These are phyloP conservation scores for Mesembrinibis cayennensis DNA, from an alignment of 2,113 vertebrate species.

Conservation along the genomic window DNA sequence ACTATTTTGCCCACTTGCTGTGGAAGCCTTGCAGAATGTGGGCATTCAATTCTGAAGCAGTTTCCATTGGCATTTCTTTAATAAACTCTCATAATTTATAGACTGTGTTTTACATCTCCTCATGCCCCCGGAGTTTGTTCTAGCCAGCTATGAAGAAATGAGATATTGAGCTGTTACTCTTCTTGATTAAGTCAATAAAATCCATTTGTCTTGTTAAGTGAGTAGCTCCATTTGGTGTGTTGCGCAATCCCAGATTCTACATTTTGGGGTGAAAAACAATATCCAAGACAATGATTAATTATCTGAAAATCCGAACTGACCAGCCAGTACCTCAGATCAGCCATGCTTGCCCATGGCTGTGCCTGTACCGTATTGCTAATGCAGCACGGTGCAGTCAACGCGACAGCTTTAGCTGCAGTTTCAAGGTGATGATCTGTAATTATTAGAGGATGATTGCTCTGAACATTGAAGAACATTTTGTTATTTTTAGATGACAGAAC, in stretches of 20 bases:
- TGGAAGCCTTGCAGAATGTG: background rate
- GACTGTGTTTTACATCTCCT: conserved; percentile 2
- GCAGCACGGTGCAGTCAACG: background rate
- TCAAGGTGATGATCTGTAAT: background rate
- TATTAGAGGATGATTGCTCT: background rate
- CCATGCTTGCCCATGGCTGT: background rate
- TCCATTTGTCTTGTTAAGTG: conserved; percentile 23
- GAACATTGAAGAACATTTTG: background rate
- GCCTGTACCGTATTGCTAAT: background rate
- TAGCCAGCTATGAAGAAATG: background rate
- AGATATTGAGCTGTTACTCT: conserved; percentile 27
- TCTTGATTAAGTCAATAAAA: conserved; percentile 49
- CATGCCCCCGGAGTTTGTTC: background rate
- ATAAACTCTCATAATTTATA: conserved; percentile 52
- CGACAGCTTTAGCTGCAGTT: background rate
- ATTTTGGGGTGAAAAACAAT: background rate
- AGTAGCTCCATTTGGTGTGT: background rate
- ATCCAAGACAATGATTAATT: background rate
- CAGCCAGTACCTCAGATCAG: background rate
- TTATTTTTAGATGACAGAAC: background rate
- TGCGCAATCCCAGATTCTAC: background rate
- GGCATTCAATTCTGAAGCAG: background rate
- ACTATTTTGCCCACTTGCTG: background rate
- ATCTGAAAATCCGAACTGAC: background rate
- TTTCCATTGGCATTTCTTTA: conserved; percentile 33